Evolutionary conservation across 2,797 vertebrate genomes (phyloP), one percentile per base, ranked within the genome.

Genomic region (Intellagama lesueurii): DNA sequence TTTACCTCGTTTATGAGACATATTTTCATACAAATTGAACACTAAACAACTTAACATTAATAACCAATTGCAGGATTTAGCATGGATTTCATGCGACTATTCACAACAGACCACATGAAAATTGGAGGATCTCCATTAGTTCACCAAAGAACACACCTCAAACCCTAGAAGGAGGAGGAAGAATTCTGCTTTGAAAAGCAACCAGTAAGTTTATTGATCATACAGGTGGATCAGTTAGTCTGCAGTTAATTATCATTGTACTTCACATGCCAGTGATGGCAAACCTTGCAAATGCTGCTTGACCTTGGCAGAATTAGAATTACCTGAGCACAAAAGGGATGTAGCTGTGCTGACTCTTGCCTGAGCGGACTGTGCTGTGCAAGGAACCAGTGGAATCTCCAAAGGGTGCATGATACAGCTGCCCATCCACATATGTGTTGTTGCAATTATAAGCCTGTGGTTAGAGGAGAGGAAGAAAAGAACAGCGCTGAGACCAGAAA

Each of bases 321-420:
- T 94, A 99, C 99, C 99, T 96, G 84, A 98, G 97, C 92, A 98
- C 96, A 81, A 99, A 99, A 1, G 99, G 98, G 68, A 98, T 98
- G 85, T 99, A 99, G 97, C 98, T 99, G 95, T 98, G 98, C 93
- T 98, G 98, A 91, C 98, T 99, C 96, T 98, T 99, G 91, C 97
- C 97, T 0, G 98, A 99, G 93, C 98, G 98, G 90, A 98, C 95
- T n/a, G 98, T 98, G 88, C 98, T 98, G 78, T 98, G 98, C 93
- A 99, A 96, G 32, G 98, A 99, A 64, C 97, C 96, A 0, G 97
- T 98, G 47, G 99, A 99, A 88, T 98, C 98, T 0, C 98, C 98
- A 0, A 97, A 97, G 0, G 97, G 97, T 14, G 98, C 96, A 35
- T 98, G 98, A 92, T 98, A 98, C 86, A 98, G 94, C 76, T 95